Evolutionary conservation across 2,888 invertebrate genomes (phyloP), one percentile per base, ranked within the genome.

Genomic region (Lasioglossum marginatum): DNA sequence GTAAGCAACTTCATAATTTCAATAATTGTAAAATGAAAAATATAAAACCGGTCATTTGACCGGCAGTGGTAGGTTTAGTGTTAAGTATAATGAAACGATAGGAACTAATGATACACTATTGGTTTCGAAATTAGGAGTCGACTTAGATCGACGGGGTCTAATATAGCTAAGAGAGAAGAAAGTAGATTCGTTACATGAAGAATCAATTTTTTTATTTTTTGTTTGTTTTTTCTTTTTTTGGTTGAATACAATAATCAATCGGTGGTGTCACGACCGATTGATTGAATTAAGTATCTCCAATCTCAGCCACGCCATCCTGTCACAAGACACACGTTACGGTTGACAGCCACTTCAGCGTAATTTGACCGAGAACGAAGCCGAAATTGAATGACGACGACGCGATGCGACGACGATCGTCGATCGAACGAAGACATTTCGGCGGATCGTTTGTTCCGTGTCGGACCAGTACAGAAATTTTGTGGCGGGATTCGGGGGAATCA

Each of bases 181-280:
- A 81, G 45, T 16, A 82, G 43, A 85, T 37, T 74, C 37, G 57
- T 77, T 81, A 89, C 90, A 90, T 88, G 91, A 90, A 91, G 92
- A 92, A 84, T 90, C 86, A 92, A 89, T 88, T 92, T 92, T 91
- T 91, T 87, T 86, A 82, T 88, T 86, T 84, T 70, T 91, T 86
- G 74, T 80, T 66, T 23, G 75, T 80, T 87, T 82, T 83, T 86
- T 88, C n/a, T 57, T 57, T 85, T 83, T 80, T 85, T 85, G 76
- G 71, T 87, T 85, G 85, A 83, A 87, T 91, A 90, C 91, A 91
- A 90, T 90, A 83, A 87, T 88, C 88, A 87, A 87, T 89, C 84
- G 88, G 87, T 90, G 74, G 81, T 82, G 81, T 82, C 37, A 48
- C 80, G n/a, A n/a, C n/a, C n/a, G 85, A 89, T 90, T 86, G 83